Evolutionary conservation across 2,888 invertebrate genomes (phyloP).

Genomic region (Agrotis exclamationis): DNA sequence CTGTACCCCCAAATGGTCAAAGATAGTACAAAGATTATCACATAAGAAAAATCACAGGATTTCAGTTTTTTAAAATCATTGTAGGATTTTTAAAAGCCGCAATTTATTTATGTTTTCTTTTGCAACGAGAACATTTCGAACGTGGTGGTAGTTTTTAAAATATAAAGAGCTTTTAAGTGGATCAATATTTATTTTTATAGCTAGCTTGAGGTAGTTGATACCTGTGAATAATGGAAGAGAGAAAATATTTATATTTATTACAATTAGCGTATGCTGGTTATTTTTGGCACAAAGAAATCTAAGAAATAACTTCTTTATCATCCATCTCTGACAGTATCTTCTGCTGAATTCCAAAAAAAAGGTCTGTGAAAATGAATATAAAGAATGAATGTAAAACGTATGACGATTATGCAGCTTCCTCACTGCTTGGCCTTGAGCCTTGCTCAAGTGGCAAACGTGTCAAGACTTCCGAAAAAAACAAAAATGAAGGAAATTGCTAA

Average conservation of each 20-base stretch:
- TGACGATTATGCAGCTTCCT: not conserved
- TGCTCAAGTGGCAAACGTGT: not conserved
- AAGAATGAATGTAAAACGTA: not conserved
- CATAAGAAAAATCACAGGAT: too few species aligned
- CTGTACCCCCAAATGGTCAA: too few species aligned
- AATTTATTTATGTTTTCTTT: not conserved
- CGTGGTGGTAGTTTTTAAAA: not conserved
- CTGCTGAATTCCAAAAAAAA: too few species aligned
- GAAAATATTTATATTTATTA: too few species aligned
- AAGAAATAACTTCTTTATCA: too few species aligned
- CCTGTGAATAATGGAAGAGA: not conserved
- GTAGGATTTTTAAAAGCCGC: not conserved
- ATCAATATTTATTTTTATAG: not conserved
- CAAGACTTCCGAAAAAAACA: too few species aligned
- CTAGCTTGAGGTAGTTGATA: not conserved
- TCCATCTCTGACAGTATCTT: too few species aligned
- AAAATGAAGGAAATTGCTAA: not conserved
- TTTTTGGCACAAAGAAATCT: too few species aligned
- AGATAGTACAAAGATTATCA: too few species aligned
- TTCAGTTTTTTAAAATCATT: too few species aligned
- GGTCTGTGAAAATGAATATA: too few species aligned
- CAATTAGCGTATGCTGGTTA: too few species aligned
- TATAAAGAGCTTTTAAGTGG: not conserved
- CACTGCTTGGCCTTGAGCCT: not conserved
- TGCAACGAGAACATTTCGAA: not conserved